These are phyloP conservation scores for Villa cingulata DNA, from an alignment of 2,888 invertebrate genomes.

Conservation along the genomic window DNA sequence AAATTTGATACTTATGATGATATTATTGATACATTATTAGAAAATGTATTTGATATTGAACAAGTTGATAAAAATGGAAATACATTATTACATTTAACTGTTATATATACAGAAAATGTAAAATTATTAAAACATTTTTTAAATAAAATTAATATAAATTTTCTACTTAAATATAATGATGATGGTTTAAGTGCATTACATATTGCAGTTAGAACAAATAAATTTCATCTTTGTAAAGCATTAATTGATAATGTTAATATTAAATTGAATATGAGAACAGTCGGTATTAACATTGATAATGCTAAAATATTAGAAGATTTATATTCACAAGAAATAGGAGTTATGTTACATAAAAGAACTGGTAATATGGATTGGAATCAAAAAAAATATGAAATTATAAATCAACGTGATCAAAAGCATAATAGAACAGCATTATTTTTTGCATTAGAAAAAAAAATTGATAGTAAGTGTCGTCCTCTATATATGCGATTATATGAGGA, in stretches of 20 bases:
- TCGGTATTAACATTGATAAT: slow-evolving; percentile 2
- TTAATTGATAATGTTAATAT: slow-evolving; percentile 4
- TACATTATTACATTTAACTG: slow-evolving; percentile 26
- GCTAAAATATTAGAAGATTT: slow-evolving; percentile 6
- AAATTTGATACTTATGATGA: slow-evolving; percentile 19
- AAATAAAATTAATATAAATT: background rate
- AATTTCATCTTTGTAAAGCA: slow-evolving; percentile 5
- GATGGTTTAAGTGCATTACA: slow-evolving; percentile 7
- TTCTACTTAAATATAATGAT: slow-evolving; percentile 5
- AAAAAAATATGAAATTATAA: slow-evolving; percentile 5
- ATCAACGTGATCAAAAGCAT: slow-evolving; percentile 6
- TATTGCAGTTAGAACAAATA: slow-evolving; percentile 1
- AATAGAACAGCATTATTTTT: slow-evolving; percentile 9
- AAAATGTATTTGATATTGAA: slow-evolving; percentile 19
- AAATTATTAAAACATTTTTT: slow-evolving; percentile 13
- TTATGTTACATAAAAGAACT: background rate
- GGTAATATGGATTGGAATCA: background rate
- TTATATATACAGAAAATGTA: slow-evolving; percentile 19
- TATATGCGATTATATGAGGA: no score
- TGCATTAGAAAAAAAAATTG: background rate
- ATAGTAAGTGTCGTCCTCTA: no score
- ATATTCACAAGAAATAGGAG: background rate
- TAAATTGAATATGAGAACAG: slow-evolving; percentile 6
- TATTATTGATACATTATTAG: slow-evolving; percentile 21
- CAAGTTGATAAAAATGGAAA: slow-evolving; percentile 24